Evolutionary conservation across 2,888 invertebrate species (phyloP), one percentile per base, ranked within the genome.

Genomic region (Priapulus caudatus): DNA sequence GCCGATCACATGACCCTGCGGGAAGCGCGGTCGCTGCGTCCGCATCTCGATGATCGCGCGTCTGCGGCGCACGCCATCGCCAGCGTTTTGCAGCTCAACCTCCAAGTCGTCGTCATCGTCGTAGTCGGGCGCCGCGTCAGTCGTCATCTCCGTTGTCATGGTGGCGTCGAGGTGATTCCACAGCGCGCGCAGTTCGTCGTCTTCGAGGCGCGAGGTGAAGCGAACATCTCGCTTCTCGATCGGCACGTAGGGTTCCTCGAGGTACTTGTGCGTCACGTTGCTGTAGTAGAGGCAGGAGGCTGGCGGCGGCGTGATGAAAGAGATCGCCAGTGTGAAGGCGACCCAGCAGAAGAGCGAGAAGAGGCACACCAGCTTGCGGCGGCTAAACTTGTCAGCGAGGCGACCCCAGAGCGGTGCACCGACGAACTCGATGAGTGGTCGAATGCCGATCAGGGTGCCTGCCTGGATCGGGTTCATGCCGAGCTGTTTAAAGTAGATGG

Each of bases 401-500:
- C 86, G 85, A 49, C 92, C 92, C 97, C 97, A 98, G 72, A 98
- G 93, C 0, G 97, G 98, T 1, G 92, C 93, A 52, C 92, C 87
- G 51, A 93, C 77, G 72, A 97, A 95, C 74, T 98, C 97, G 47
- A 98, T 87, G 70, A 98, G 89, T 1, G 97, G 97, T 56, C 98
- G 79, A 62, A 90, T 84, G 21, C 98, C 97, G 63, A 95, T 87
- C 16, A 77, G 64, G 18, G 74, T 63, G 3, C 93, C 93, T 66
- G 90, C 88, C 70, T 95, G 93, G 18, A 86, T 85, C 1, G 95
- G 89, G 73, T 93, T 95, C 92, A 98, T 93, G 55, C 93, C 93
- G 83, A 97, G 85, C 77, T 97, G 97, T 75, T 98, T 99, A 78
- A 98, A 98, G 75, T 97, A 99, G 46, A 98, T 90, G 33, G 93